Evolutionary conservation across 2,888 invertebrate species (phyloP), one percentile per base, ranked within the genome.

Genomic region (Oithona nana): DNA sequence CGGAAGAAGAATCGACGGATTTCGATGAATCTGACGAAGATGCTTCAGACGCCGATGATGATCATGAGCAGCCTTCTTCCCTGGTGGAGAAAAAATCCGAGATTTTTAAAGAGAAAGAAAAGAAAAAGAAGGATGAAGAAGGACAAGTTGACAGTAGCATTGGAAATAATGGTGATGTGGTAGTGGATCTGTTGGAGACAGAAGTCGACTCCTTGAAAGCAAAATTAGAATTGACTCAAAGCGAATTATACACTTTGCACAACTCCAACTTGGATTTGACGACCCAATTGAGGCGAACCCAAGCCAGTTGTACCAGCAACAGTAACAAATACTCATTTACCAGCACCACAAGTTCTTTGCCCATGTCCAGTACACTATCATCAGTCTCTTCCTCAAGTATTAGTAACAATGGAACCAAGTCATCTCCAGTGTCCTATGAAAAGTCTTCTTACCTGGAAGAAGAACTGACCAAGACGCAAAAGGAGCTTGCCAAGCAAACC

Each of bases 191-290:
- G 11, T 63, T 67, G 48, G 67, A 67, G 61, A 65, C 65, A 1
- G 69, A 74, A 68, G 81, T 87, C 75, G 84, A 87, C 67, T 86
- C 88, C 68, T 74, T 88, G 66, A 77, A 88, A 51, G 78, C 78
- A 52, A 80, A 81, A n/a, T 75, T 88, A 64, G 83, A 88, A 70
- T 80, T 81, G 68, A 84, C 83, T 65, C 86, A 88, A 39, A 39
- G 39, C 39, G 39, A 39, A 39, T 16, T 39, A 16, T 39, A 11
- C 39, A 11, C 39, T 39, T 16, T 39, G 39, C 39, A 39, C 16
- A 39, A 39, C 39, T 39, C 39, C 6, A 39, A 39, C 39, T 11
- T 39, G 16, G 39, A 39, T 16, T 16, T 39, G 39, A 39, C 39
- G 16, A 11, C 39, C 16, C 39, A 39, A 39, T 39, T 39, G 39